Evolutionary conservation across 2,888 invertebrate species (phyloP).

Genomic region (Lithophane ornitopus): DNA sequence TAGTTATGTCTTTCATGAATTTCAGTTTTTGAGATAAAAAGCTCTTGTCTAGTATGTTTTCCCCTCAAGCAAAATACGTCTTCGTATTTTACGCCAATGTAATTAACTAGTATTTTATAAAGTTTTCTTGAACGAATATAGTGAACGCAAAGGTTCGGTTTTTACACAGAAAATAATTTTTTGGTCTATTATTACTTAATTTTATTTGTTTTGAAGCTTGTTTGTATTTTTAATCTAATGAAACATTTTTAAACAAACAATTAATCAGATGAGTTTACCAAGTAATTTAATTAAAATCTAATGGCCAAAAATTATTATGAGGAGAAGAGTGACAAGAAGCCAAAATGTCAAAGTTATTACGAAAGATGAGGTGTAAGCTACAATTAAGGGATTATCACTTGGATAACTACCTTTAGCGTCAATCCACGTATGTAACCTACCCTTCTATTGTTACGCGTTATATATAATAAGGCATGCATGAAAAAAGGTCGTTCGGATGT

Average conservation of each 20-base stretch:
- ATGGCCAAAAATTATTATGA: background rate
- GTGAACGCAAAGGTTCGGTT: background rate
- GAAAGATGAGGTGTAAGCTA: background rate
- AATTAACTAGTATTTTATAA: slow-evolving; percentile 16
- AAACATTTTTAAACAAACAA: background rate
- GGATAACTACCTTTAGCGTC: slow-evolving; percentile 21
- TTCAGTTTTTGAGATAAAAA: slow-evolving; percentile 22
- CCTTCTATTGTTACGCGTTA: slow-evolving; percentile 72
- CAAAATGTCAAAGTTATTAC: slow-evolving; percentile 34
- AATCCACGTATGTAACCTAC: slow-evolving; percentile 39
- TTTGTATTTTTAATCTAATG: background rate
- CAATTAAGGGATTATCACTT: slow-evolving; percentile 46
- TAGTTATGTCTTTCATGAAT: slow-evolving; percentile 18
- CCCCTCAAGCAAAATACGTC: slow-evolving; percentile 25
- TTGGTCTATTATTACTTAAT: background rate
- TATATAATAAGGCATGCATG: slow-evolving; percentile 73
- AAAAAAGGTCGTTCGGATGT: slow-evolving; percentile 78
- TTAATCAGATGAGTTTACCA: background rate
- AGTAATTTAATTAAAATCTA: background rate
- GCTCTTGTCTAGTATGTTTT: slow-evolving; percentile 18
- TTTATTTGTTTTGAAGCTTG: background rate
- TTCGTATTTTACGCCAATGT: background rate
- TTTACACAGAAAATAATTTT: background rate
- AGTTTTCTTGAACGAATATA: background rate
- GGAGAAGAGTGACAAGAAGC: background rate